A percentile compares a stretch with the other conserved stretches of the same genome.
These are phyloP conservation scores for Coremacera marginata DNA, from an alignment of 2,888 invertebrate species.

Conservation along the genomic window DNA sequence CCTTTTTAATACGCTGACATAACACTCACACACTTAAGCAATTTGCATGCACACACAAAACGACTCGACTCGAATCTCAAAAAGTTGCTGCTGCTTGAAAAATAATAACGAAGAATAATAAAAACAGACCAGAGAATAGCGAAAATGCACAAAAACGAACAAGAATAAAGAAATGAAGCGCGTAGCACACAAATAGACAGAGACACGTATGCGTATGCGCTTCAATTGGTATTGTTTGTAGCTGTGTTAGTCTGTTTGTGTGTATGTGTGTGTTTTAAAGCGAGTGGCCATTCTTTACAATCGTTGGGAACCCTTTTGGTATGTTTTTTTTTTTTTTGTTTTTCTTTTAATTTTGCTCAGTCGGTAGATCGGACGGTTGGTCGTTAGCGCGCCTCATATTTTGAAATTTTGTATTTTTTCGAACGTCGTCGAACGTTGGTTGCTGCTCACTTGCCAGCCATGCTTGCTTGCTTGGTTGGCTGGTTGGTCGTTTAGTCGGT, in stretches of 20 bases:
- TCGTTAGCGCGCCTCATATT: slow-evolving; percentile 15
- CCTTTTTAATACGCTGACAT: slow-evolving; percentile 29
- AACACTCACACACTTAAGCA: slow-evolving; percentile 20
- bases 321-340: neutral
- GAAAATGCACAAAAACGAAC: neutral
- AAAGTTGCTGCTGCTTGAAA: neutral
- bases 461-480: slow-evolving; percentile 6
- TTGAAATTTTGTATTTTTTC: slow-evolving; percentile 17
- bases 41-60: slow-evolving; percentile 4
- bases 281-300: neutral
- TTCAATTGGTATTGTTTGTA: neutral
- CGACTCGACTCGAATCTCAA: neutral
- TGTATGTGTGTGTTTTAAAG: slow-evolving; percentile 10
- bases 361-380: neutral
- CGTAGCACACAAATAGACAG: neutral
- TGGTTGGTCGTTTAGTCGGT: neutral
- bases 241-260: neutral
- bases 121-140: neutral
- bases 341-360: neutral
- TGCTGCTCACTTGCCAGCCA: neutral
- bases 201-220: slow-evolving; percentile 6
- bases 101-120: neutral
- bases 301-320: neutral
- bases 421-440: slow-evolving; percentile 10
- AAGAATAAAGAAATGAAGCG: slow-evolving; percentile 5